A percentile compares a stretch with the other conserved stretches of the same genome.
These are phyloP conservation scores for Stichodactyla mertensii DNA, from an alignment of 64 coral and sea anemone species.

Conservation along the genomic window DNA sequence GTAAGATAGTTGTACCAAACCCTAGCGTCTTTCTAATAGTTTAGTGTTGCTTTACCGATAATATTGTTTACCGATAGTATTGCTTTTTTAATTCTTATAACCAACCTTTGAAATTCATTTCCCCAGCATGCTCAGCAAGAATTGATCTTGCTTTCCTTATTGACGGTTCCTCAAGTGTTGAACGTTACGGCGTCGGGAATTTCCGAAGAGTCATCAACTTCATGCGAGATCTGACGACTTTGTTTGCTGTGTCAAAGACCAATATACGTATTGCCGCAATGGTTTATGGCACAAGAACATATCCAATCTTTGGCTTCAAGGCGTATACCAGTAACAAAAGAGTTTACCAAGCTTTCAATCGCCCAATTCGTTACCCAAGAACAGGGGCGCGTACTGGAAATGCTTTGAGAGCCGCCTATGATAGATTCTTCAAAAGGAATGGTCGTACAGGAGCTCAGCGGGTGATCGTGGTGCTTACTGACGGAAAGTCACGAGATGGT, in stretches of 20 bases:
- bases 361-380: constrained; percentile 48
- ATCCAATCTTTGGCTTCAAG: constrained; percentile 47
- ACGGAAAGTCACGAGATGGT: constrained; percentile 49
- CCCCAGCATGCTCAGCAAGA: constrained; percentile 50
- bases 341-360: constrained; percentile 32
- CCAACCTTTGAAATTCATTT: not conserved
- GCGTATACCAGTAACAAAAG: constrained; percentile 5
- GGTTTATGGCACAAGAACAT: constrained; percentile 52
- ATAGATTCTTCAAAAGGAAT: constrained; percentile 31
- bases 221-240: constrained; percentile 56
- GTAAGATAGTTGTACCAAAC: not conserved
- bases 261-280: constrained; percentile 49
- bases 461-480: constrained; percentile 61
- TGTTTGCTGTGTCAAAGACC: constrained; percentile 48
- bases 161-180: constrained; percentile 76
- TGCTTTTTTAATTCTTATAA: not conserved
- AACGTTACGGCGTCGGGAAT: constrained; percentile 53
- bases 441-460: constrained; percentile 32
- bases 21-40: too few relatives aligned
- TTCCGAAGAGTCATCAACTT: constrained; percentile 65
- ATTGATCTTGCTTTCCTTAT: constrained; percentile 71
- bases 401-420: constrained; percentile 25
- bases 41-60: not conserved
- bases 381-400: constrained; percentile 43
- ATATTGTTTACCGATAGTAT: not conserved